Conservation (phyloP, 2,888 invertebrate species). For the Protodeltote pygarga region DNA sequence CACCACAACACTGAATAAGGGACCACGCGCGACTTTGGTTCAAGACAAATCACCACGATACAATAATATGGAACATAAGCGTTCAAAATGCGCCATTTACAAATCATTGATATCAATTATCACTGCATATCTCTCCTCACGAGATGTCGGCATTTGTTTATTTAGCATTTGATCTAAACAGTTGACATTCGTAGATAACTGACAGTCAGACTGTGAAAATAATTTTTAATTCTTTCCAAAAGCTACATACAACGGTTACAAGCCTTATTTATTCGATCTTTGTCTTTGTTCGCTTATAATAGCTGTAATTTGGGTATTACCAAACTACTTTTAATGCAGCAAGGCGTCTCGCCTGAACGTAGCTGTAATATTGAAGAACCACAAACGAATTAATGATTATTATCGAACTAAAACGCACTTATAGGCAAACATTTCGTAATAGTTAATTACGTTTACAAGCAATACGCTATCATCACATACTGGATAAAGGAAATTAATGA, state of each 20-base stretch:
- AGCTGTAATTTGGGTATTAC: constrained; percentile 34
- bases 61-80: background rate
- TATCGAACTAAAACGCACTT: constrained; percentile 5
- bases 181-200: constrained; percentile 33
- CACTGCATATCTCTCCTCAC: constrained; percentile 28
- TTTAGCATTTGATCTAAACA: constrained; percentile 33
- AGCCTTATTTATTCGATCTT: constrained; percentile 1
- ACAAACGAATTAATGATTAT: constrained; percentile 18
- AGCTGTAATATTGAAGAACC: constrained; percentile 17
- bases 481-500: constrained; percentile 13
- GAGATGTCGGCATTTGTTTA: constrained; percentile 39
- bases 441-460: constrained; percentile 13
- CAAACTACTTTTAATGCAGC: constrained; percentile 33
- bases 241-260: background rate
- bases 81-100: constrained; percentile 12
- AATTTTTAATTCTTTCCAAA: constrained; percentile 10
- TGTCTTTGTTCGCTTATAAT: constrained; percentile 11
- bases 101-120: constrained; percentile 16
- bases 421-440: constrained; percentile 13
- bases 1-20: constrained; percentile 16
- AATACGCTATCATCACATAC: constrained; percentile 6
- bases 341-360: constrained; percentile 17
- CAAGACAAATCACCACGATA: background rate
- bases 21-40: background rate
- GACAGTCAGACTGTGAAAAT: constrained; percentile 10